Evolutionary conservation across 53 echinoderm and acorn worm genomes (phyloP), one percentile per base, ranked within the genome.

Genomic region (Hippasteria phrygiana): DNA sequence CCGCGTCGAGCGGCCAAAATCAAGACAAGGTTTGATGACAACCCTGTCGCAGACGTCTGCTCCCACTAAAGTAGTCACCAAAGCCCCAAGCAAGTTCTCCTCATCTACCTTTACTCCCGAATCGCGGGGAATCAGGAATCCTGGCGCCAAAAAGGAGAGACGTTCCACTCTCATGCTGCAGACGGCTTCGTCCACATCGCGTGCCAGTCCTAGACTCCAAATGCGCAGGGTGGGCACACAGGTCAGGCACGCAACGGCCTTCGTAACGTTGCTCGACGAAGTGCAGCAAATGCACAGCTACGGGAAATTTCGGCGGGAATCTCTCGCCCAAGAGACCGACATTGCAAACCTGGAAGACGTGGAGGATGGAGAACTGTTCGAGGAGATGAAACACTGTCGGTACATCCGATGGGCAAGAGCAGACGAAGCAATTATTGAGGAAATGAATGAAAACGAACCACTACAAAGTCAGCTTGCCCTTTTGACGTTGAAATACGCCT

Each of bases 381-480:
- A 94, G 36, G 91, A 92, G 62, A 94, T 96, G 96, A 73, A 87
- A 67, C 87, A 93, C 33, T 92, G 92, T 81, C 87, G 96, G 38
- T 96, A 96, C 76, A 85, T 96, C 43, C 42, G 96, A 41, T 96
- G 90, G 92, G 93, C 92, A 0, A 71, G 86, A 41, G 62, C 71
- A 0, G 93, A 93, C 55, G 96, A 92, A 43, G 77, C 89, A 55
- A 38, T 35, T 26, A 70, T 96, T 12, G 91, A 88, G 41, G 89
- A 90, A 62, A 26, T 91, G 62, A 93, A 91, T 28, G 92, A 93
- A 34, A 91, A 92, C n/a, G 86, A 93, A 13, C 93, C 93, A 4
- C 62, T 95, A 54, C 54, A 62, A 37, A 91, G 90, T 43, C 90
- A 95, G 29, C 73, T 95, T 16, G 89, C 85, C 40, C 42, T 55